These are phyloP conservation scores for Ctena decussata DNA, from an alignment of 2,888 invertebrate genomes.

Conservation along the genomic window DNA sequence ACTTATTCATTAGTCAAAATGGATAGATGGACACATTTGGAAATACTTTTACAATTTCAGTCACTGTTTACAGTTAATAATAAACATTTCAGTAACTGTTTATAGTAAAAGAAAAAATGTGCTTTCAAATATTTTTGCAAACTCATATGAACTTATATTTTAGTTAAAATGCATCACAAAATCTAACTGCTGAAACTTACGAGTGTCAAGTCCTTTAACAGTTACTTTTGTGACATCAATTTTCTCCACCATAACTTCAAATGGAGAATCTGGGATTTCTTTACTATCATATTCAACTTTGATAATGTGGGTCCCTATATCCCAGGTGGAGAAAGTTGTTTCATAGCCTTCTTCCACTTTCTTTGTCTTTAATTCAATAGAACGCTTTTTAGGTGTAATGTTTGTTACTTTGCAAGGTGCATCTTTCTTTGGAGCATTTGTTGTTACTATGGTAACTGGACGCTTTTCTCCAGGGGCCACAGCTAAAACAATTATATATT, in stretches of 20 bases:
- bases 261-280: conserved; percentile 86
- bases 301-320: conserved; percentile 84
- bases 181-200: too few species aligned
- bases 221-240: conserved; percentile 94
- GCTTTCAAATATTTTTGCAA: too few species aligned
- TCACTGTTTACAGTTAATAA: too few species aligned
- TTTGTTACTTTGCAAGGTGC: conserved; percentile 73
- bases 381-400: conserved; percentile 82
- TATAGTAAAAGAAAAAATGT: too few species aligned
- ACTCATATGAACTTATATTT: too few species aligned
- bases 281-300: conserved; percentile 86
- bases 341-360: conserved; percentile 91
- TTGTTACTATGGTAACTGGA: conserved; percentile 59
- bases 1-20: too few species aligned
- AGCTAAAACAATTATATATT: conserved; percentile 33
- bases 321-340: conserved; percentile 85
- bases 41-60: too few species aligned
- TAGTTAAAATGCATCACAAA: too few species aligned
- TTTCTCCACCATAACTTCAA: conserved; percentile 85
- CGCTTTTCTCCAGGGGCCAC: conserved; percentile 66
- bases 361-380: conserved; percentile 93
- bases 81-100: too few species aligned
- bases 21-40: too few species aligned
- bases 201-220: conserved; percentile 95
- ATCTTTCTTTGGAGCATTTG: conserved; percentile 70